A percentile compares a stretch with the other conserved stretches of the same genome.
phyloP scores from a whole-genome alignment of 2,888 invertebrate genomes.

The Pandemis corylana region DNA sequence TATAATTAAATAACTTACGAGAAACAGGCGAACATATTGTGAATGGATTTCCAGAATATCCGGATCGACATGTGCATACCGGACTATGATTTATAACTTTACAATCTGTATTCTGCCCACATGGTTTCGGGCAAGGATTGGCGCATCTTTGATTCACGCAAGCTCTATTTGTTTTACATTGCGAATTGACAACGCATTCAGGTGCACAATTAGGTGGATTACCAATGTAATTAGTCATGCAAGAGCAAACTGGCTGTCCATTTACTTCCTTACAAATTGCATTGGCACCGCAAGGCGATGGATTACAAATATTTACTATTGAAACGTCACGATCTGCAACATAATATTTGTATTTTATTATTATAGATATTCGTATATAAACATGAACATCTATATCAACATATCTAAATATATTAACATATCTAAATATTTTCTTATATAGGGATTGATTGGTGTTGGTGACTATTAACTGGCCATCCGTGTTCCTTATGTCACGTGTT shows the following conservation, averaged over 20 bases:
- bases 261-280: constrained; percentile 90
- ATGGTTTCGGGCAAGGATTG: constrained; percentile 89
- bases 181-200: constrained; percentile 87
- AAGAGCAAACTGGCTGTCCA: constrained; percentile 89
- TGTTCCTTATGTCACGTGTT: too few relatives aligned
- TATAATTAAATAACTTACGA: constrained; percentile 73
- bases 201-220: constrained; percentile 87
- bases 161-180: constrained; percentile 87
- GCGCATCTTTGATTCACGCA: constrained; percentile 88
- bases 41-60: constrained; percentile 89
- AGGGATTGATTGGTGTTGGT: too few relatives aligned
- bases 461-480: too few relatives aligned
- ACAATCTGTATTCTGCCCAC: constrained; percentile 88
- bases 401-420: not conserved
- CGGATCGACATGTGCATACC: constrained; percentile 88
- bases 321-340: constrained; percentile 68
- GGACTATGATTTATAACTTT: constrained; percentile 89
- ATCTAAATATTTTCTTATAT: too few relatives aligned
- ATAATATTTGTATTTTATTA: constrained; percentile 17
- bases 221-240: constrained; percentile 87
- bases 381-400: too few relatives aligned
- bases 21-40: constrained; percentile 84
- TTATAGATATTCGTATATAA: not conserved
- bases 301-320: constrained; percentile 87
- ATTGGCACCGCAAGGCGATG: constrained; percentile 90